These are phyloP conservation scores for Julus scandinavius DNA, from an alignment of 2,888 invertebrate species.

Conservation along the genomic window DNA sequence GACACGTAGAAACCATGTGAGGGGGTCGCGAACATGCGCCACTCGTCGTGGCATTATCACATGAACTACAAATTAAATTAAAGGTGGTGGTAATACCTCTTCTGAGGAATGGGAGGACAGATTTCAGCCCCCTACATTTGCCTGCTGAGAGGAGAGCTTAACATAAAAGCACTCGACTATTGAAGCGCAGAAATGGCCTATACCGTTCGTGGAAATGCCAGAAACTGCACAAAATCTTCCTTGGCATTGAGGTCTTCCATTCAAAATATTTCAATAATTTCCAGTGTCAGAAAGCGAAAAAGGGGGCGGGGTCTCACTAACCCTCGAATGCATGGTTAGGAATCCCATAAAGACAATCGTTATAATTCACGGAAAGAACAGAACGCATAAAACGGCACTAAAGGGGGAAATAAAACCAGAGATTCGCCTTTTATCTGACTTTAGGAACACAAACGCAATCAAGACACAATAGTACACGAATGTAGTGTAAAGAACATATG, in stretches of 20 bases:
- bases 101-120: not conserved
- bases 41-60: constrained; percentile 6
- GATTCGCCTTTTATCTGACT: not conserved
- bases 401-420: not conserved
- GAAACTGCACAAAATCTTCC: not conserved
- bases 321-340: not conserved
- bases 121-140: not conserved
- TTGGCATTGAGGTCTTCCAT: not conserved
- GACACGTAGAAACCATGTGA: not conserved
- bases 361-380: not conserved
- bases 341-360: not conserved
- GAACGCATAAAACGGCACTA: not conserved
- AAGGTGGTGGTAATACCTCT: constrained; percentile 20
- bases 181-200: not conserved
- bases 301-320: not conserved
- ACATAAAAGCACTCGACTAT: not conserved
- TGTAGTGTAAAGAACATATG: not conserved
- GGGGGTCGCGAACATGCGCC: not conserved
- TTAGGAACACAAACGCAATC: not conserved
- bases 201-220: not conserved
- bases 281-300: not conserved
- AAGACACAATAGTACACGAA: not conserved
- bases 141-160: not conserved
- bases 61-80: not conserved
- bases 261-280: not conserved